Base-by-base conservation (phyloP, 2,797 vertebrate genomes). In the Rhinichthys osculus region DNA sequence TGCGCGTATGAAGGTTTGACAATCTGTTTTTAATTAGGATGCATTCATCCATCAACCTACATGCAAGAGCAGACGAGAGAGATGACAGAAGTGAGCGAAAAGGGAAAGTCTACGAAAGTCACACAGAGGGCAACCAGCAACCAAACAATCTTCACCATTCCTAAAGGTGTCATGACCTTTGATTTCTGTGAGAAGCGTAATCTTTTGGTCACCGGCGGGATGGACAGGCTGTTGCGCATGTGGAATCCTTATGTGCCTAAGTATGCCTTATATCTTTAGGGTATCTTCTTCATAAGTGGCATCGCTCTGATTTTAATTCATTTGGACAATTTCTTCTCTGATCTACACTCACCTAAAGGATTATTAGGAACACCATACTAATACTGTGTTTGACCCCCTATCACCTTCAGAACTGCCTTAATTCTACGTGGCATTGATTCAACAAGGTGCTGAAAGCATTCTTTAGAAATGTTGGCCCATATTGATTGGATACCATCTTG, bases 221-320 rank as follows among this genome's bases (percentile, higher is more conserved):
- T 94, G 93, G 95, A 95, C 89, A 42, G 82, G 86, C 89, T 93
- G 2, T 85, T 97, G 77, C 90, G 91, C 64, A 87, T 96, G 91
- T 96, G 96, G 96, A 96, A 96, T 88, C 94, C 96, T 8, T 88
- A 91, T 80, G 86, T 94, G 59, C 92, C 91, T 0, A 92, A 89
- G 95, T 96, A 79, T 93, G 93, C 30, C 47, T 7, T 50, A 27
- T 3, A 66, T 76, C 59, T 21, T 66, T 5, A 42, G 54, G 1
- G 35, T 44, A 50, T 38, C 3, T 74, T 86, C 35, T 30, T 77
- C 23, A 38, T 54, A 16, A 69, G 14, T 57, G 47, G n/a, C 9
- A 21, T 74, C 10, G 38, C 35, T 47, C 27, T n/a, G 30, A 19
- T 57, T 38, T 40, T 10, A 70, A 8, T 66, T 57, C 0, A 40